A percentile compares a stretch with the other conserved stretches of the same genome.
These are phyloP conservation scores for Eclectus roratus DNA, from an alignment of 2,113 vertebrate genomes.

Conservation along the genomic window DNA sequence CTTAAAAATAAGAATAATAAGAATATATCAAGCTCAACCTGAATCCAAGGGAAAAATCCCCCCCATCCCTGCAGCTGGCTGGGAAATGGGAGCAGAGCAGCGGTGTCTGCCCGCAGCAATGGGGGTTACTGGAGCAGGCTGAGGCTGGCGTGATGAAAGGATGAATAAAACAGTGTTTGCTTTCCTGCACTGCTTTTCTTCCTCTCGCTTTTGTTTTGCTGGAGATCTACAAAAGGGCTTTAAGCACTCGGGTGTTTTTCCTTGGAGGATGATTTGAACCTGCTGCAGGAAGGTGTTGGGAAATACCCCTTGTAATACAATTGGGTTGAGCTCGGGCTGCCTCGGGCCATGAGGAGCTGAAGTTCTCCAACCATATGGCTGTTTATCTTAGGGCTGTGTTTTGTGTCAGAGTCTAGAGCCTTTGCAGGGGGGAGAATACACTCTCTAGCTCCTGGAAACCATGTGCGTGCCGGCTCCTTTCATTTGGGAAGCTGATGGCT, in stretches of 20 bases:
- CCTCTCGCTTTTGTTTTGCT: background rate
- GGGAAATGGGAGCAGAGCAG: background rate
- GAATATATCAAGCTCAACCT: background rate
- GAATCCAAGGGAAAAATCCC: background rate
- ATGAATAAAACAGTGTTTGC: background rate
- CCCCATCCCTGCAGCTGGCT: background rate
- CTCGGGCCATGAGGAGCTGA: background rate
- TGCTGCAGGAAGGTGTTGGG: background rate
- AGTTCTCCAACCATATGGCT: background rate
- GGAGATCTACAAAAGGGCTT: background rate
- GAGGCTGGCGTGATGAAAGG: background rate
- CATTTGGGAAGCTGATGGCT: background rate
- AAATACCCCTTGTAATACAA: background rate
- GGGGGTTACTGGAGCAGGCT: background rate
- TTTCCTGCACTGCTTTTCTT: background rate
- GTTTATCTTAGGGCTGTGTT: background rate
- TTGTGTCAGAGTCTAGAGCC: background rate
- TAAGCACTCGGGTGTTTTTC: background rate
- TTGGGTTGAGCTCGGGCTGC: background rate
- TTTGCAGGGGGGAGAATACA: background rate
- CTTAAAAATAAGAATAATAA: background rate
- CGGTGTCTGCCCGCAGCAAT: background rate
- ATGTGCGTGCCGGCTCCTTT: accelerated
- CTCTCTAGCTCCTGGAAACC: background rate
- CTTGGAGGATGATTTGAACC: background rate